phyloP scores from a whole-genome alignment of 2,888 invertebrate species.

The Noctuana brunneofusca region DNA sequence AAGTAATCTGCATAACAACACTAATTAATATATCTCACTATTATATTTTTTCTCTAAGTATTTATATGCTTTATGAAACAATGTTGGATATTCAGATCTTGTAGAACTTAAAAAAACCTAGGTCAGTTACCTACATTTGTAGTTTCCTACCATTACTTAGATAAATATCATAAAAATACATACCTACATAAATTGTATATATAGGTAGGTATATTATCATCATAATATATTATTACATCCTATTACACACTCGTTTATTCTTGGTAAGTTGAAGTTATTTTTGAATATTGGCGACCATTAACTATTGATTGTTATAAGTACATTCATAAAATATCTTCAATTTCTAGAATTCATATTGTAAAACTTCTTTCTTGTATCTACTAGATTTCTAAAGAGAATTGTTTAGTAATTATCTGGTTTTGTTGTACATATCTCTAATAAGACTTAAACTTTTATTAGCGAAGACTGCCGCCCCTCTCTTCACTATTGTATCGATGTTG shows the following conservation, averaged over 20 bases:
- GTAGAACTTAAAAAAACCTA: constrained; percentile 17
- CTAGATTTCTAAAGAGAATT: constrained; percentile 27
- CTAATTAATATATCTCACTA: no score
- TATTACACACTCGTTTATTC: no score
- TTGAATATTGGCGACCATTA: not conserved
- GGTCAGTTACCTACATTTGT: no score
- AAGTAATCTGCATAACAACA: no score
- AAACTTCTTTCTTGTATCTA: constrained; percentile 16
- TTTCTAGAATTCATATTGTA: constrained; percentile 15
- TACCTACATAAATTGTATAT: no score
- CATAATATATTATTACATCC: no score
- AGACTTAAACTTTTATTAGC: constrained; percentile 59
- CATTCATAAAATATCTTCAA: constrained; percentile 1
- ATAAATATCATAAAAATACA: no score
- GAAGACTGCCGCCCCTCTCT: constrained; percentile 79
- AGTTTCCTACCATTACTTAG: no score
- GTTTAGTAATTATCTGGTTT: constrained; percentile 47
- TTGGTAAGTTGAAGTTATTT: not conserved
- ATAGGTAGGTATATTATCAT: no score
- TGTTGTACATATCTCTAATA: constrained; percentile 45
- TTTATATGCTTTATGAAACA: no score
- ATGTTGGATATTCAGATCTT: constrained; percentile 26
- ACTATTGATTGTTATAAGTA: not conserved
- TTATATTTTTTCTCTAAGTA: no score
- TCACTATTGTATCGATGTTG: constrained; percentile 83